Conservation (phyloP, 2,888 invertebrate genomes). For the Acheta domesticus region DNA sequence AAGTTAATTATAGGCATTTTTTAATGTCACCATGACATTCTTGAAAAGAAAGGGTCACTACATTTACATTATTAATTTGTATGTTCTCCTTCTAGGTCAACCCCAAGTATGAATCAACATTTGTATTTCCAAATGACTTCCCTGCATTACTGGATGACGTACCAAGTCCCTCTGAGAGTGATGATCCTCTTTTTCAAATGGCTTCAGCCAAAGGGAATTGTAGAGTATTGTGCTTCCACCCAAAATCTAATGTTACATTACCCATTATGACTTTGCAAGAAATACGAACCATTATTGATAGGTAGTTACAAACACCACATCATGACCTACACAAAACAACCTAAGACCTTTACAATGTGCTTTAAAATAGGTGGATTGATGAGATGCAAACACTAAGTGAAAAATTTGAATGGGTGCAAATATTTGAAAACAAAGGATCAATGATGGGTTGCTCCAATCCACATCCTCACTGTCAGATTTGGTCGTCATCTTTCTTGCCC, state of each 20-base stretch:
- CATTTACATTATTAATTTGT: neutral
- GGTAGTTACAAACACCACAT: slow-evolving; percentile 52
- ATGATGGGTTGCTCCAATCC: slow-evolving; percentile 98
- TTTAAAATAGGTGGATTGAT: slow-evolving; percentile 65
- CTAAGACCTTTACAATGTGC: neutral
- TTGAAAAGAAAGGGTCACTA: neutral
- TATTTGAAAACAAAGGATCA: slow-evolving; percentile 96
- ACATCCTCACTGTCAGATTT: slow-evolving; percentile 97
- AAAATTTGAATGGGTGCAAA: slow-evolving; percentile 87
- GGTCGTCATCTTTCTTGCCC: slow-evolving; percentile 92
- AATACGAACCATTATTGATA: slow-evolving; percentile 74
- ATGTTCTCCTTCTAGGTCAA: slow-evolving; percentile 57
- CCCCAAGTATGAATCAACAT: slow-evolving; percentile 81
- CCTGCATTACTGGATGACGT: slow-evolving; percentile 83
- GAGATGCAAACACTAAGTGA: slow-evolving; percentile 70
- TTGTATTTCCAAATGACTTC: slow-evolving; percentile 94
- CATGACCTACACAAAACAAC: no score
- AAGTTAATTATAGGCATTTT: neutral
- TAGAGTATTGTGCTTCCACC: slow-evolving; percentile 96
- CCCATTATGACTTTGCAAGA: slow-evolving; percentile 78
- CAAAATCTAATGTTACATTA: slow-evolving; percentile 82
- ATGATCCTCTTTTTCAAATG: slow-evolving; percentile 77
- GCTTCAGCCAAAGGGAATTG: slow-evolving; percentile 79
- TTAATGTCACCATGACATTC: no score
- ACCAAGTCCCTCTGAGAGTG: slow-evolving; percentile 62